These are phyloP conservation scores for Notothenia rossii DNA, from an alignment of 2,113 vertebrate species.

Conservation along the genomic window DNA sequence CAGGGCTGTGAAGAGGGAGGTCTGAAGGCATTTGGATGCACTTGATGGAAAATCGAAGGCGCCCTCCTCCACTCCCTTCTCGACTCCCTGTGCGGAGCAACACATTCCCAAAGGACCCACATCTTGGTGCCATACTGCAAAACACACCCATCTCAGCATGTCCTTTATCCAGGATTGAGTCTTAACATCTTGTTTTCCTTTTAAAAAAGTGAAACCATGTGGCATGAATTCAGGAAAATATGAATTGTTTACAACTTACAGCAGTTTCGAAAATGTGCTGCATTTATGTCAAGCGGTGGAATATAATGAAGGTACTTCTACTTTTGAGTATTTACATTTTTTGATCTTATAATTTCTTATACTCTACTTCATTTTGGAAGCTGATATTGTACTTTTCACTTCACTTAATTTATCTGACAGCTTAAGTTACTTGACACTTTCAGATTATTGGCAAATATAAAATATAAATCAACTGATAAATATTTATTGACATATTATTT, in stretches of 20 bases:
- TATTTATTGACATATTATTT: too few relatives aligned
- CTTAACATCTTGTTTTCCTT: constrained; percentile 23
- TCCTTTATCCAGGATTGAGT: constrained; percentile 32
- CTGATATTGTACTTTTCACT: too few relatives aligned
- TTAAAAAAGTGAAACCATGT: background rate
- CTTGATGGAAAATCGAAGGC: constrained; percentile 65
- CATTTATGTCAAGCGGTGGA: background rate
- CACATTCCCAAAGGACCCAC: constrained; percentile 32
- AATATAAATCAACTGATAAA: too few relatives aligned
- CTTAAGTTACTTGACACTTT: too few relatives aligned
- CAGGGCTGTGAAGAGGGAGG: constrained; percentile 40
- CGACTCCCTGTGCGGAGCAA: constrained; percentile 14
- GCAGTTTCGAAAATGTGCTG: background rate
- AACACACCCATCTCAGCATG: constrained; percentile 17
- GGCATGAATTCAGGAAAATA: background rate
- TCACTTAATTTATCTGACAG: too few relatives aligned
- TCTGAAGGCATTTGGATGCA: constrained; percentile 59
- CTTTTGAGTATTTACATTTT: too few relatives aligned
- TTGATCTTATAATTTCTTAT: too few relatives aligned
- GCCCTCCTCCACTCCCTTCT: constrained; percentile 3
- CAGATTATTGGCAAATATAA: too few relatives aligned
- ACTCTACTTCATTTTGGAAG: too few relatives aligned
- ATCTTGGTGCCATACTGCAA: constrained; percentile 29
- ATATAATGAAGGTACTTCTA: too few relatives aligned
- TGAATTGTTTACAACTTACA: constrained; percentile 9